These are phyloP conservation scores for Hydrocynus forskahlii DNA, from an alignment of 2,797 vertebrate genomes.

Conservation along the genomic window DNA sequence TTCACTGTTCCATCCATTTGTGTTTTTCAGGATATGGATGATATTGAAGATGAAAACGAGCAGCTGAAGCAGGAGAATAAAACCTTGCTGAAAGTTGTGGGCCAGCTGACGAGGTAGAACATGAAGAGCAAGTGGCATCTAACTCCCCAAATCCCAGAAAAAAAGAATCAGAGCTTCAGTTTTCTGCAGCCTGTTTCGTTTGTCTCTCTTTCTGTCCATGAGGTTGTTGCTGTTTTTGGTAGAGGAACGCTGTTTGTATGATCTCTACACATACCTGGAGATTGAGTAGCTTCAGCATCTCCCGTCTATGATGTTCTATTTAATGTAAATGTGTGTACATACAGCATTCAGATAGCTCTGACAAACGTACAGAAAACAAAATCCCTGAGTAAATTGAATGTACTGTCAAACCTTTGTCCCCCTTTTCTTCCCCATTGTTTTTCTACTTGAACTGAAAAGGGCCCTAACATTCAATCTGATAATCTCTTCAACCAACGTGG, in stretches of 20 bases:
- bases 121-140: not conserved
- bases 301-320: constrained; percentile 65
- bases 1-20: not conserved
- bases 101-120: constrained; percentile 97
- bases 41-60: constrained; percentile 98
- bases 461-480: not conserved
- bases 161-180: not conserved
- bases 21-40: constrained; percentile 90
- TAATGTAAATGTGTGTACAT: constrained; percentile 83
- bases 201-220: constrained; percentile 54
- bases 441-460: not conserved
- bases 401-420: constrained; percentile 44
- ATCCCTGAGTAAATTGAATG: constrained; percentile 65
- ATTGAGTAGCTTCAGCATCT: not conserved
- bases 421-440: not conserved
- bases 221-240: constrained; percentile 25
- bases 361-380: constrained; percentile 54
- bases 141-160: not conserved
- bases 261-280: constrained; percentile 22
- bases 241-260: constrained; percentile 44
- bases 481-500: not conserved
- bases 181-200: constrained; percentile 8
- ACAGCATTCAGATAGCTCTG: constrained; percentile 62
- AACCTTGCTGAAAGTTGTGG: constrained; percentile 98
- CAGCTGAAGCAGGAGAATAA: constrained; percentile 99